Conservation (phyloP, 2,113 vertebrate genomes). For the Acanthisitta chloris region DNA sequence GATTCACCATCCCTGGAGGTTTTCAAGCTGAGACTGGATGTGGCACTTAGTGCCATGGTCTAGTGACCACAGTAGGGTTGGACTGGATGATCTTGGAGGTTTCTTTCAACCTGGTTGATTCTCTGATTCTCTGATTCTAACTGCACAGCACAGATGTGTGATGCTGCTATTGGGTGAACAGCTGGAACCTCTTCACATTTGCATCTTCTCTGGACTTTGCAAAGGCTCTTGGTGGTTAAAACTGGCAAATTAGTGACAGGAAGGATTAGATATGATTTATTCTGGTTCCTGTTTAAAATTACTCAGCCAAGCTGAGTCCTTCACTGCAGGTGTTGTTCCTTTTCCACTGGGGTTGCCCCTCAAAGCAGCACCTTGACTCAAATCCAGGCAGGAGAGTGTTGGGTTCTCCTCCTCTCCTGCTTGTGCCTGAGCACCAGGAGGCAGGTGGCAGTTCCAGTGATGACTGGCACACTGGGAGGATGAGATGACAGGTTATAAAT, state of each 20-base stretch:
- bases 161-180: neutral
- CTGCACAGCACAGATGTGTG: neutral
- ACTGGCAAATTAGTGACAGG: neutral
- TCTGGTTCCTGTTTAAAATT: neutral
- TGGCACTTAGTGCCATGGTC: too few species aligned
- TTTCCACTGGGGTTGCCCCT: rapidly evolving
- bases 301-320: neutral
- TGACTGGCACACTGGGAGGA: neutral
- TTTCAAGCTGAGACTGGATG: too few species aligned
- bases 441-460: neutral
- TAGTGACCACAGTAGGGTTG: too few species aligned
- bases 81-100: too few species aligned
- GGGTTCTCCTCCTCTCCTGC: neutral
- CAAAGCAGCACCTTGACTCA: rapidly evolving
- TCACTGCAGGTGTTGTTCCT: neutral
- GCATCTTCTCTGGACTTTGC: neutral
- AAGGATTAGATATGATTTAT: rapidly evolving
- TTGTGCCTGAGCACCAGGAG: neutral
- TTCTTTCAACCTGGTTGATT: too few species aligned
- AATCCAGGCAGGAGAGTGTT: neutral
- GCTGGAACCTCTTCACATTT: neutral
- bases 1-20: too few species aligned
- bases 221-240: neutral
- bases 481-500: neutral
- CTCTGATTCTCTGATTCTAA: too few species aligned